Evolutionary conservation across 2,888 invertebrate species (phyloP).

Genomic region (Drosophila dives): DNA sequence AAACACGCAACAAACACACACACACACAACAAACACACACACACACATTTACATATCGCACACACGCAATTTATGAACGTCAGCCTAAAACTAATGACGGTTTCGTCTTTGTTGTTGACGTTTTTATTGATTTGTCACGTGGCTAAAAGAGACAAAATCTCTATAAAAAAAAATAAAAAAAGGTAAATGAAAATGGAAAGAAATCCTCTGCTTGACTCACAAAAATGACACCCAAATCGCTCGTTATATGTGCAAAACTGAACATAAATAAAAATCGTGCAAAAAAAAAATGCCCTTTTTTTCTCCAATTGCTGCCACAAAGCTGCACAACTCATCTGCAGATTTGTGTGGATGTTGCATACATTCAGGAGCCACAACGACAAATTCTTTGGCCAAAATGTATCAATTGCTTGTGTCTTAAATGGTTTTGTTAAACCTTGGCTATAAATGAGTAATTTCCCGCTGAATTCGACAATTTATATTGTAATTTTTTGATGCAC

Average conservation of each 20-base stretch:
- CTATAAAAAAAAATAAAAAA: constrained; percentile 17
- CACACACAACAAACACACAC: neutral
- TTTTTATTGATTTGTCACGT: constrained; percentile 71
- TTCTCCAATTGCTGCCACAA: too few relatives aligned
- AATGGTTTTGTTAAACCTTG: neutral
- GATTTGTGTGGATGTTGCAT: constrained; percentile 23
- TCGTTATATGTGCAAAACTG: constrained; percentile 42
- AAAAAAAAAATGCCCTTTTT: neutral
- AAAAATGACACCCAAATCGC: constrained; percentile 31
- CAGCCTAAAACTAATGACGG: constrained; percentile 63
- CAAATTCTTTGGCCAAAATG: constrained; percentile 1
- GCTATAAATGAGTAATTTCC: neutral
- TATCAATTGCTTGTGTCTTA: constrained; percentile 21
- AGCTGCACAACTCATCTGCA: neutral
- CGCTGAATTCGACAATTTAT: neutral
- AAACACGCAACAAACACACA: neutral
- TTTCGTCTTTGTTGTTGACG: constrained; percentile 59
- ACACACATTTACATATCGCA: neutral
- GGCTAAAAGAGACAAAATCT: constrained; percentile 7
- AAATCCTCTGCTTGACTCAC: constrained; percentile 16
- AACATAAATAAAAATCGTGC: constrained; percentile 16
- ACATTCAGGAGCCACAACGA: neutral
- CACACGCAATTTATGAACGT: constrained; percentile 41
- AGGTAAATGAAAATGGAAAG: neutral
- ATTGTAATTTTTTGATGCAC: neutral